Conservation (phyloP, 2,113 vertebrate species). For the Podocnemis expansa region DNA sequence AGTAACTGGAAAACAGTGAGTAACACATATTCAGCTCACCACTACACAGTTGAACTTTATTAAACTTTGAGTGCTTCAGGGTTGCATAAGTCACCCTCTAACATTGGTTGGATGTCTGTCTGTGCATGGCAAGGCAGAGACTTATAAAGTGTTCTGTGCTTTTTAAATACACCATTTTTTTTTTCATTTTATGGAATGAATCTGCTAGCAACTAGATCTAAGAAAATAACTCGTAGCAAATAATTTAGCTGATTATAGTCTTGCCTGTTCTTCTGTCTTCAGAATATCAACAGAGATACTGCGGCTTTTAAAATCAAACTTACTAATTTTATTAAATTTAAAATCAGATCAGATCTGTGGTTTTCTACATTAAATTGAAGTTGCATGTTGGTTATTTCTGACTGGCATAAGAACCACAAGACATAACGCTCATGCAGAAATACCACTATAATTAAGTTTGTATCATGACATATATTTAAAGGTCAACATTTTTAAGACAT, state of each 20-base stretch:
- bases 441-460: background rate
- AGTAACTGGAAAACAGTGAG: background rate
- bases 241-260: background rate
- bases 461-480: background rate
- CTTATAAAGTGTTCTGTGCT: accelerated
- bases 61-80: background rate
- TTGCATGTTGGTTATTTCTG: background rate
- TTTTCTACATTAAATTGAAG: background rate
- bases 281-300: accelerated
- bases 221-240: background rate
- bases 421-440: background rate
- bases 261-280: background rate
- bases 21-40: background rate
- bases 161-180: background rate
- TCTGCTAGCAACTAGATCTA: background rate
- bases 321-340: background rate
- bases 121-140: background rate
- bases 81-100: background rate
- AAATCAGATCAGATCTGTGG: background rate
- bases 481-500: background rate
- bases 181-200: background rate
- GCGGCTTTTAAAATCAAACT: background rate
- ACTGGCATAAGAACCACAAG: background rate
- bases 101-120: background rate
- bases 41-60: background rate